Evolutionary conservation across 2,113 vertebrate genomes (phyloP).

Genomic region (Petrocephalus microphthalmus): DNA sequence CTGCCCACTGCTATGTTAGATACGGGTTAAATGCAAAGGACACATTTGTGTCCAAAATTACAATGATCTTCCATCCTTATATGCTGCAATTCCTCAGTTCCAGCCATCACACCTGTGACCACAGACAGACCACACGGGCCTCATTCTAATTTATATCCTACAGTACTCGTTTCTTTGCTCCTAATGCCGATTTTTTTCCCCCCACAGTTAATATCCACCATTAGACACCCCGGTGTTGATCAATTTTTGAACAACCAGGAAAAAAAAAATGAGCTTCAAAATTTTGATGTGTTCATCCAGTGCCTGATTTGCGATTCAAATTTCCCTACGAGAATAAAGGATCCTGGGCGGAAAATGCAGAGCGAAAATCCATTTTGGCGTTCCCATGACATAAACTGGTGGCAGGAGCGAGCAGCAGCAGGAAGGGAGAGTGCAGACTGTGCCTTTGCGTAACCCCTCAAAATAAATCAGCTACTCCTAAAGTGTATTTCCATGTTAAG

Average conservation of each 20-base stretch:
- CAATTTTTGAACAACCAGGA: not conserved
- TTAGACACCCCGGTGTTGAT: not conserved
- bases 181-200: not conserved
- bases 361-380: not conserved
- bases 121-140: not conserved
- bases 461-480: not conserved
- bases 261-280: not conserved
- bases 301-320: not conserved
- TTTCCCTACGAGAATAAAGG: not conserved
- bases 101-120: not conserved
- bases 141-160: not conserved
- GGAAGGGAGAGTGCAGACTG: not conserved
- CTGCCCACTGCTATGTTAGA: no score
- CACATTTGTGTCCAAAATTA: no score
- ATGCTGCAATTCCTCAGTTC: not conserved
- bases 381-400: not conserved
- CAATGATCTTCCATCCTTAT: no score
- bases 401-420: not conserved
- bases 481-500: no score
- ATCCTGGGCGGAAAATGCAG: not conserved
- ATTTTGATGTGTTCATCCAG: not conserved
- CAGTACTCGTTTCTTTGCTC: not conserved
- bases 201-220: not conserved
- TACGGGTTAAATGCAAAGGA: no score
- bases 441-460: not conserved